Evolutionary conservation across 2,888 invertebrate species (phyloP), one percentile per base, ranked within the genome.

Genomic region (Drosophila anomelani): DNA sequence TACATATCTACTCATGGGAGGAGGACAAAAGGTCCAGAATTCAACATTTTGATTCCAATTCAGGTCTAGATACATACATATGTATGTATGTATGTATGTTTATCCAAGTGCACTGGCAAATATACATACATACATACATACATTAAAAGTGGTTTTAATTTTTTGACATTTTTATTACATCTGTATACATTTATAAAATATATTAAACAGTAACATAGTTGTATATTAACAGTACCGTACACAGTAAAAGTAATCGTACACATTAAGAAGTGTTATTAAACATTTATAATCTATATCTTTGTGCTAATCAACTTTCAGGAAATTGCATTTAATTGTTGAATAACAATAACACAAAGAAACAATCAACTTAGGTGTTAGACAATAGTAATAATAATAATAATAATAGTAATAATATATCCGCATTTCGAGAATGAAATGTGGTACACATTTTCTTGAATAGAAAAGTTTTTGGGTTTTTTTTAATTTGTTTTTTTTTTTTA

Each of bases 381-480:
- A 54, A 36, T 71, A 29, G 39, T 26, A 57, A 49, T 56, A 69
- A 47, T 43, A 29, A 34, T 64, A 66, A 38, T 38, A 44, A 7
- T 44, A 43, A 26, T 47, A 17, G 10, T 41, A 63, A 1, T 20
- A 32, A 4, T 51, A 60, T 32, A 29, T 38, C 80, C 78, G 47
- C 46, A 79, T 87, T 83, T 83, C 85, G 78, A 83, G 85, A 87
- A 83, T 87, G 80, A 87, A 83, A 83, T 60, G 63, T 66, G 80
- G 75, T 41, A 32, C 53, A n/a, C 34, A 51, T 20, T 20, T 61
- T 54, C n/a, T 56, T 49, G 44, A 47, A 34, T 32, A 73, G 57
- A 66, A 74, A 74, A 55, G n/a, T 51, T 73, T 58, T 61, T 61
- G 57, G 38, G 13, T 68, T 47, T 67, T 46, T 43, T 66, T 4